Base-by-base conservation (phyloP, 2,113 vertebrate species). In the Ibidorhyncha struthersii region DNA sequence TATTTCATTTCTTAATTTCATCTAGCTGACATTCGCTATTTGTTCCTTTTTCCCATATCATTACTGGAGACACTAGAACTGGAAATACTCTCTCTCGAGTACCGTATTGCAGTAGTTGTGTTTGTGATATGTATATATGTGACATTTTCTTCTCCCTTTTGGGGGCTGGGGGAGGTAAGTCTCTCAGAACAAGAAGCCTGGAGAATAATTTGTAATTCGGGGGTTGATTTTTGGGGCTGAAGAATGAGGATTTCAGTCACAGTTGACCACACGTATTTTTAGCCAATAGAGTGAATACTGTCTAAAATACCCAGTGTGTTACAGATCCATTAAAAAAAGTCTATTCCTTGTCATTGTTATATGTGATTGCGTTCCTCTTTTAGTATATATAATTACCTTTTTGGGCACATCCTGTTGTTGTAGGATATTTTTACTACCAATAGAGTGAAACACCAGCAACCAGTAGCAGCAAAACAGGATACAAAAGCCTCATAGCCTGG, bases 1-100 rank as follows among this genome's bases (percentile, higher is more conserved):
- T 25, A 10, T 82, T 78, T 78, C 49, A 67, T 83, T 90, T 88
- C 52, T 32, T 65, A 10, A 47, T 78, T 90, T 86, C 38, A 58
- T 55, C 52, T 40, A 16, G 34, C 5, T 9, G 20, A 69, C 47
- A 36, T 30, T 65, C 0, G 0, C 11, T 3, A 1, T 14, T 84
- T 91, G 22, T 49, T 47, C n/a, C n/a, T 5, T 25, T 45, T 23
- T 5, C 1, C 9, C 3, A 0, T 43, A 16, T 69, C 12, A 3
- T 71, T 79, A 90, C 2, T 30, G n/a, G 43, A 90, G 30, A 23
- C 49, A 15, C 15, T 27, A 61, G 62, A 73, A 43, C 26, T 47
- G 32, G 38, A 88, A 89, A 78, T 38, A 65, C 0, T 63, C 18
- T 70, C 43, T 81, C 63, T 41, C 2, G 2, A 22, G 27, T 25